Conservation (phyloP, 1,140 invertebrate genomes). For the Wiebesia pumilae region DNA sequence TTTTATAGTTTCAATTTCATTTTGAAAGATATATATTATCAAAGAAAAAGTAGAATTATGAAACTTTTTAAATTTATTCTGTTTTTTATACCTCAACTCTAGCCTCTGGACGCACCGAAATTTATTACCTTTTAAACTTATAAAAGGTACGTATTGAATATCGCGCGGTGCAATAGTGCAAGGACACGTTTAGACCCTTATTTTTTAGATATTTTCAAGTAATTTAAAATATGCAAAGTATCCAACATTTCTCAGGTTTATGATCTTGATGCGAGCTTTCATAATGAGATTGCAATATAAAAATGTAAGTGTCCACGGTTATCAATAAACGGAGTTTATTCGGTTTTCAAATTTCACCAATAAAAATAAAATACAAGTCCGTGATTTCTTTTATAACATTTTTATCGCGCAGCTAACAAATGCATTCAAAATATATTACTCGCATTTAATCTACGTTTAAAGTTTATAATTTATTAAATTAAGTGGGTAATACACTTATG, state of each 20-base stretch:
- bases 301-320: not conserved
- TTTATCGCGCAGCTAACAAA: not conserved
- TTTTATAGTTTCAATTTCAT: slow-evolving; percentile 10
- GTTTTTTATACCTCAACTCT: slow-evolving; percentile 12
- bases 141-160: slow-evolving; percentile 6
- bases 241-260: not conserved
- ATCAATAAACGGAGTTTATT: not conserved
- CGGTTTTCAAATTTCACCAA: not conserved
- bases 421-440: not conserved
- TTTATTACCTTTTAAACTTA: slow-evolving; percentile 24
- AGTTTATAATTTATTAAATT: slow-evolving; percentile 1
- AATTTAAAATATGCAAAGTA: not conserved
- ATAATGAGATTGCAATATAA: not conserved
- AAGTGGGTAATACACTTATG: not conserved
- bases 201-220: slow-evolving; percentile 7
- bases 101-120: slow-evolving; percentile 1
- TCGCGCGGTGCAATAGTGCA: not conserved
- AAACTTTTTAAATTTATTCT: not conserved
- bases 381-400: not conserved
- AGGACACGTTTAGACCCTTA: slow-evolving; percentile 18
- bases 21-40: slow-evolving; percentile 1
- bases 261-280: not conserved
- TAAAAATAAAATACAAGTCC: not conserved
- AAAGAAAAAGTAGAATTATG: slow-evolving; percentile 5
- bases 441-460: not conserved